A percentile compares a stretch with the other conserved stretches of the same genome.
phyloP scores from a whole-genome alignment of 2,113 vertebrate genomes.

The Phycodurus eques region DNA sequence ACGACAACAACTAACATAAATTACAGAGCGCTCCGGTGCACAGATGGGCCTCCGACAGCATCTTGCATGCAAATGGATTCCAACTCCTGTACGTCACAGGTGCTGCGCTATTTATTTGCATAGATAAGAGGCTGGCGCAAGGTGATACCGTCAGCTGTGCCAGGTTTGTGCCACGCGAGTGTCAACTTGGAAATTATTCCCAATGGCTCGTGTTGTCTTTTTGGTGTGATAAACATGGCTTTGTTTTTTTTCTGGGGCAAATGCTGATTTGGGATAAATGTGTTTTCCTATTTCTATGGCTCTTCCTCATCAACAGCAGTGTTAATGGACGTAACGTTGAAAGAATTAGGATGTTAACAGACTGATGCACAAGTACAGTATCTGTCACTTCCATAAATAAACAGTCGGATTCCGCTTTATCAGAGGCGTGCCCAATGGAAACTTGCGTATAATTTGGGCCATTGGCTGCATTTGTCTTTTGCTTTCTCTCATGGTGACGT shows the following conservation, averaged over 20 bases:
- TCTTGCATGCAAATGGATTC: slow-evolving; percentile 55
- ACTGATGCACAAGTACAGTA: too few relatives aligned
- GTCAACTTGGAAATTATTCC: slow-evolving; percentile 4
- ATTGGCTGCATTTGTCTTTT: too few relatives aligned
- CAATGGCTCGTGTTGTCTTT: slow-evolving; percentile 1
- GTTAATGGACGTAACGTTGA: too few relatives aligned
- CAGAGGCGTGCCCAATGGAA: too few relatives aligned
- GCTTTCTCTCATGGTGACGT: too few relatives aligned
- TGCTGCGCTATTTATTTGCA: slow-evolving; percentile 6
- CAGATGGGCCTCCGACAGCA: slow-evolving; percentile 61
- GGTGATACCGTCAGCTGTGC: not conserved
- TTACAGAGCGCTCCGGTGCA: slow-evolving; percentile 49
- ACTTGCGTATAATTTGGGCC: too few relatives aligned
- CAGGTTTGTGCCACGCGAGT: slow-evolving; percentile 2
- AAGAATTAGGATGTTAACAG: too few relatives aligned
- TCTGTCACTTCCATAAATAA: too few relatives aligned
- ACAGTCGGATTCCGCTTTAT: too few relatives aligned
- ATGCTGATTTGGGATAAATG: slow-evolving; percentile 16
- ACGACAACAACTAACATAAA: slow-evolving; percentile 66
- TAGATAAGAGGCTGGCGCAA: slow-evolving; percentile 5
- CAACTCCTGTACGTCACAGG: slow-evolving; percentile 2
- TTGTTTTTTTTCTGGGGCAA: slow-evolving; percentile 15
- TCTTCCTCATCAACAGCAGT: not conserved
- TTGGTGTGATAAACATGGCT: slow-evolving; percentile 12
- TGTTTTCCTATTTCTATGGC: not conserved